phyloP scores from a whole-genome alignment of 2,113 vertebrate genomes.

The Alectura lathami region DNA sequence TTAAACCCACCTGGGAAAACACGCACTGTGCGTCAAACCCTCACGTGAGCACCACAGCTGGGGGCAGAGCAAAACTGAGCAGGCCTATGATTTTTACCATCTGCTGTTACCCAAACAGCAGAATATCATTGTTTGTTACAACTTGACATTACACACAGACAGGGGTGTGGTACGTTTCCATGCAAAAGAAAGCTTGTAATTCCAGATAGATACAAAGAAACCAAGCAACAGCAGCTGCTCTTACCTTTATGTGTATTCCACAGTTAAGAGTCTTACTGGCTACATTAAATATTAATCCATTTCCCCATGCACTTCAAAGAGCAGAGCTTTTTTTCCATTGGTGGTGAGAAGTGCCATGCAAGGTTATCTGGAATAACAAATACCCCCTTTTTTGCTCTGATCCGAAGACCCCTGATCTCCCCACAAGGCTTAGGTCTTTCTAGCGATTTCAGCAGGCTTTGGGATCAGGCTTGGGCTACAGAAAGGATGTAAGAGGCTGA shows the following conservation, averaged over 20 bases:
- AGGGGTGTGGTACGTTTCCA: rapidly evolving
- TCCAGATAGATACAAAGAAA: neutral
- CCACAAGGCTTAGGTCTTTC: neutral
- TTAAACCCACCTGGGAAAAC: neutral
- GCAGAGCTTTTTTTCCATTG: neutral
- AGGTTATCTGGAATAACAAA: neutral
- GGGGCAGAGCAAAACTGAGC: neutral
- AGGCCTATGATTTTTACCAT: neutral
- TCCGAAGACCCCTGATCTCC: neutral
- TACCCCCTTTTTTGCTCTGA: neutral
- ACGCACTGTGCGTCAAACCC: rapidly evolving
- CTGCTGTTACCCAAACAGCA: rapidly evolving
- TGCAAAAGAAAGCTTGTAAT: neutral
- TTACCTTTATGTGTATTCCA: neutral
- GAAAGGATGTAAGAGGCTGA: neutral
- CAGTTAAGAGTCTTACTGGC: too few species aligned
- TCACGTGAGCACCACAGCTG: rapidly evolving
- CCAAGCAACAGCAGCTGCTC: neutral
- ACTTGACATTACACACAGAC: rapidly evolving
- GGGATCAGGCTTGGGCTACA: neutral
- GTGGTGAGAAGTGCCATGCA: too few species aligned
- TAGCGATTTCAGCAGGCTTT: neutral
- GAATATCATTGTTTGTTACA: rapidly evolving
- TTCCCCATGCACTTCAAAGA: neutral
- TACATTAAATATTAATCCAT: neutral